Base-by-base conservation (phyloP, 2,888 invertebrate species). In the Mystacides longicornis region DNA sequence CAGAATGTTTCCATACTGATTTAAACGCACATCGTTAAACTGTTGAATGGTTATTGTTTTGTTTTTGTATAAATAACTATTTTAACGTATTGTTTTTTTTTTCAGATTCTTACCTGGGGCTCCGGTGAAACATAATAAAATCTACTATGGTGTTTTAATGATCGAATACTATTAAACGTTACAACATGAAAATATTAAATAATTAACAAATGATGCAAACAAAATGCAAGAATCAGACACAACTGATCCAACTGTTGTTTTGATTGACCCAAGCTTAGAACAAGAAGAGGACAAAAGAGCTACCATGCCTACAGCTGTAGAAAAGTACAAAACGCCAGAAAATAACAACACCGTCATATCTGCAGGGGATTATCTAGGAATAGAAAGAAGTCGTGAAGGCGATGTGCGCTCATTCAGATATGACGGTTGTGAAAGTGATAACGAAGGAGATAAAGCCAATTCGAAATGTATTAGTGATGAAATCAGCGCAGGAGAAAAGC, bases 191-290 rank as follows among this genome's bases (percentile, higher is more conserved):
- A n/a, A n/a, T n/a, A n/a, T n/a, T n/a, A n/a, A n/a, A n/a, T n/a
- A n/a, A n/a, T n/a, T 27, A 7, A 27, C 27, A 7, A 27, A 37
- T 37, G 37, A 37, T 37, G 37, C 37, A 37, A 27, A 37, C 60
- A 60, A 60, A 56, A 60, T 60, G 60, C 60, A 60, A 58, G 58
- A 58, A 47, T 52, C 60, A 37, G 56, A 60, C 31, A 56, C 60
- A 31, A 47, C 48, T 23, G 54, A 49, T 42, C 31, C 51, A 19
- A 54, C 23, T 48, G 31, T 50, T 21, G n/a, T n/a, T n/a, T 37
- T 14, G 16, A 37, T 37, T 7, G 16, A 37, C 37, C n/a, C 14
- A 4, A 7, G 3, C 16, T 3, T 37, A 37, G 56, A 58, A 7
- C 27, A 46, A 19, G 23, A 47, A 18, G 52, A 46, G 42, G 27